Conservation (phyloP, 2,888 invertebrate genomes). For the Papilio elwesi region DNA sequence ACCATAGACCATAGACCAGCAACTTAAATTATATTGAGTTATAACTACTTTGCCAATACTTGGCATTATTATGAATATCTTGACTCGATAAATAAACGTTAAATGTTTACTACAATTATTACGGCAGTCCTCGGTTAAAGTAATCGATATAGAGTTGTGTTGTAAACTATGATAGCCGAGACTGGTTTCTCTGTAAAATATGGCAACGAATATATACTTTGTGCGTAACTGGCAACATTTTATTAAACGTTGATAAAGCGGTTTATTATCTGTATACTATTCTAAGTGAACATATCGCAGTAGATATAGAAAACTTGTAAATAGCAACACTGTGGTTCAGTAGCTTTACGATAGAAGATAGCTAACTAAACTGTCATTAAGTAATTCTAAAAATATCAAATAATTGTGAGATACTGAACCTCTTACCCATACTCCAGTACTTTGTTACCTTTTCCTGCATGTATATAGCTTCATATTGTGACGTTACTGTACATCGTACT, state of each 20-base stretch:
- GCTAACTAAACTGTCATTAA: too few species aligned
- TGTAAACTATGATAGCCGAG: not conserved
- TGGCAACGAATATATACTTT: slow-evolving; percentile 22
- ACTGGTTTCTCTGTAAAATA: slow-evolving; percentile 18
- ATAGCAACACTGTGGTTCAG: slow-evolving; percentile 7
- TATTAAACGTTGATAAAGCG: slow-evolving; percentile 14
- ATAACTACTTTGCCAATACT: too few species aligned
- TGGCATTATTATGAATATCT: too few species aligned
- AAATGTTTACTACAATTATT: not conserved
- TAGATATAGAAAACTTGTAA: slow-evolving; percentile 24
- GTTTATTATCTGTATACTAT: slow-evolving; percentile 4
- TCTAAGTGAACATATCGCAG: not conserved
- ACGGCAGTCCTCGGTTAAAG: not conserved
- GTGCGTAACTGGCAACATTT: slow-evolving; percentile 24
- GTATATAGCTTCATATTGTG: not conserved
- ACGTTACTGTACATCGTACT: not conserved
- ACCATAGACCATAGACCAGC: too few species aligned
- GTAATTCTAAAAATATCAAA: too few species aligned
- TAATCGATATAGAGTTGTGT: not conserved
- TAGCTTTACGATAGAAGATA: too few species aligned
- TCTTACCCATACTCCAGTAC: not conserved
- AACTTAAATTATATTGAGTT: too few species aligned
- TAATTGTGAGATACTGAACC: not conserved
- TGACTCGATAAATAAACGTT: too few species aligned
- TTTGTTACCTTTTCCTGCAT: too few species aligned